Conservation (phyloP, 2,888 invertebrate genomes). For the Clepsis dumicolana region DNA sequence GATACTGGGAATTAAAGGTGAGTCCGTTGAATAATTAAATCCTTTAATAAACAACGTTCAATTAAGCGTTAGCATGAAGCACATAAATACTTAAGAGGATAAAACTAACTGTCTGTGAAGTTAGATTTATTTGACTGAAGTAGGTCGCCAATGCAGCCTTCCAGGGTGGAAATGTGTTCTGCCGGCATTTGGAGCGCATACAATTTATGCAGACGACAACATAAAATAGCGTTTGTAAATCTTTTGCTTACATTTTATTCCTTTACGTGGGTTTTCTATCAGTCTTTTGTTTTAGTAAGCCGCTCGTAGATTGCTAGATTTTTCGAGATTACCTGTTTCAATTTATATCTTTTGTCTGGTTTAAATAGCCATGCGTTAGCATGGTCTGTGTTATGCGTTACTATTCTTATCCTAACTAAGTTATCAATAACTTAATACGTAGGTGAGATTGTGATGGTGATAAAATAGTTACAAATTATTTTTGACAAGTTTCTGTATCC, state of each 20-base stretch:
- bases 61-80: constrained; percentile 27
- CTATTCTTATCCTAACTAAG: no score
- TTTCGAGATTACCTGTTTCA: background rate
- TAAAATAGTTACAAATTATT: no score
- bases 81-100: constrained; percentile 53
- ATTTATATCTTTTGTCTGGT: background rate
- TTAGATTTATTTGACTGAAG: constrained; percentile 66
- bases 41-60: constrained; percentile 19
- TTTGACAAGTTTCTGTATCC: no score
- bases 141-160: constrained; percentile 66
- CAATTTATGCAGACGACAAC: constrained; percentile 67
- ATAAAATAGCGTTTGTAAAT: constrained; percentile 58
- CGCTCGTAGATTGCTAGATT: background rate
- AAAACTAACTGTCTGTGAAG: constrained; percentile 56
- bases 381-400: no score
- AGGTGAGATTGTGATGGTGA: no score
- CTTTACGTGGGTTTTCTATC: constrained; percentile 24
- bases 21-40: constrained; percentile 34
- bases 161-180: constrained; percentile 61
- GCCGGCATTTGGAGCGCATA: constrained; percentile 61
- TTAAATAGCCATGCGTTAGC: background rate
- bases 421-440: no score
- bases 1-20: constrained; percentile 40
- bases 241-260: constrained; percentile 49
- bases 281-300: background rate